Evolutionary conservation across 2,113 vertebrate genomes (phyloP), one percentile per base, ranked within the genome.

Genomic region (Coptodon bakossiorum): DNA sequence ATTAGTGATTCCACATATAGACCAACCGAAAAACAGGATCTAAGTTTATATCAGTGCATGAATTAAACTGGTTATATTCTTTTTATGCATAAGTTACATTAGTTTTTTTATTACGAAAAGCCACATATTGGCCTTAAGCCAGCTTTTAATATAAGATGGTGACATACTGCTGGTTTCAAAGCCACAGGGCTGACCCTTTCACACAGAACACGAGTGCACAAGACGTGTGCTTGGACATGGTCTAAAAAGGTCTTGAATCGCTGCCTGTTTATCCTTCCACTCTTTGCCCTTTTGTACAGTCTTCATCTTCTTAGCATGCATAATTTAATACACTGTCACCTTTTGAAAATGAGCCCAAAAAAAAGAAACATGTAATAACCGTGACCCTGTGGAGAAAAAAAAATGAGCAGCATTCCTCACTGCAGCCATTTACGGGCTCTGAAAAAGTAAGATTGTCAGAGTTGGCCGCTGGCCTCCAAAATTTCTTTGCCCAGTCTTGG

Each of bases 201-300:
- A 92, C 24, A 78, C 78, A 45, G 31, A 88, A 90, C 90, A 89
- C 61, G 81, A 83, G 82, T 79, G 34, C 87, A 73, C 56, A 16
- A 53, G 84, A 85, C 63, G 31, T 78, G 56, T 59, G 56, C 82
- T 27, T 36, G 85, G 88, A 90, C 79, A 48, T 78, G 36, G 85
- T 86, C 86, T 53, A 88, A 91, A 83, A 29, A 56, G 86, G 81
- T 88, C 88, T 56, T 63, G 43, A 78, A 63, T 89, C 7, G 14
- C 59, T 84, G 68, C 63, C 48, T 83, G 84, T 93, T 91, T 91
- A 89, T 90, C 88, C 89, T 91, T 92, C 86, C 82, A 63, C 86
- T 85, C 68, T 54, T 48, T 91, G 83, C 86, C 91, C 90, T 91
- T 73, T 86, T 78, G 56, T 76, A 82, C 81, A 38, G 80, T 61